These are phyloP conservation scores for Platycnemis pennipes DNA, from an alignment of 2,888 invertebrate species.

Conservation along the genomic window DNA sequence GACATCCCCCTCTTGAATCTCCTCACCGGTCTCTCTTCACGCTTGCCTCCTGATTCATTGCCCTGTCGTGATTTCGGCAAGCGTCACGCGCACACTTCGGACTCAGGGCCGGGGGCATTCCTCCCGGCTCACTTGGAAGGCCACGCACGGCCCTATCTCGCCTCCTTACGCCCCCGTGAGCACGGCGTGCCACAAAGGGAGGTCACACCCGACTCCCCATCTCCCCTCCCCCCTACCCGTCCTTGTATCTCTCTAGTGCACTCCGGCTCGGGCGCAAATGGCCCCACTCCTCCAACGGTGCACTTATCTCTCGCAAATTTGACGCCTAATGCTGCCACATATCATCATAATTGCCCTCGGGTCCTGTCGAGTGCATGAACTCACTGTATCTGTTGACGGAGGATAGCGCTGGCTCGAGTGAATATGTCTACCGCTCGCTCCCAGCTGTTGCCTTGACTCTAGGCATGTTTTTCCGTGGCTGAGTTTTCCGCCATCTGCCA, in stretches of 20 bases:
- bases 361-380: neutral
- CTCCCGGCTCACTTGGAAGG: too few species aligned
- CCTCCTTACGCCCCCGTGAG: neutral
- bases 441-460: neutral
- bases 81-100: neutral
- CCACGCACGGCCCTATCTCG: neutral
- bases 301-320: conserved; percentile 15
- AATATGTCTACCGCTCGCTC: neutral
- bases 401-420: neutral
- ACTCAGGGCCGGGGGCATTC: neutral
- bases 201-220: neutral
- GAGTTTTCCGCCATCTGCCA: neutral
- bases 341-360: conserved; percentile 26
- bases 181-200: neutral
- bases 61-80: neutral
- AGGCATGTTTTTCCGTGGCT: neutral
- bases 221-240: neutral
- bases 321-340: neutral
- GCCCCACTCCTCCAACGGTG: neutral
- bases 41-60: neutral
- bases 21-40: neutral
- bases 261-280: neutral
- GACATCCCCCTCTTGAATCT: neutral
- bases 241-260: neutral
- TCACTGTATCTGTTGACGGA: neutral